These are phyloP conservation scores for Lasioglossum oenotherae DNA, from an alignment of 2,888 invertebrate genomes.

Conservation along the genomic window DNA sequence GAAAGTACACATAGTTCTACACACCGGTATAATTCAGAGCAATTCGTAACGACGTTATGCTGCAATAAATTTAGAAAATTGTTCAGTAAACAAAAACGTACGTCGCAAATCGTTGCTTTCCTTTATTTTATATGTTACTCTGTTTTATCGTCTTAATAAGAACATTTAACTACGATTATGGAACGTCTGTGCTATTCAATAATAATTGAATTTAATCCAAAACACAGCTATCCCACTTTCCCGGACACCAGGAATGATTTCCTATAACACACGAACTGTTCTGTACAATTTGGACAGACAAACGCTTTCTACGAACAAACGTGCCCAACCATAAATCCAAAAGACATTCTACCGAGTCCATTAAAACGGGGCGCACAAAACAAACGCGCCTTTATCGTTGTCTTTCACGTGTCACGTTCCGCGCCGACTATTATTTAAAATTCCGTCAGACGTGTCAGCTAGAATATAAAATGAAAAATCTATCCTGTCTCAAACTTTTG, in stretches of 20 bases:
- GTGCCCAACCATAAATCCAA: background rate
- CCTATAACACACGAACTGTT: background rate
- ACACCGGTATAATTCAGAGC: background rate
- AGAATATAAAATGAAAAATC: background rate
- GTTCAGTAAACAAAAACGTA: background rate
- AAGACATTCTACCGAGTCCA: background rate
- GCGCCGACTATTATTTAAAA: background rate
- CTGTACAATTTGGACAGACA: background rate
- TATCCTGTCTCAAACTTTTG: background rate
- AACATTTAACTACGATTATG: background rate
- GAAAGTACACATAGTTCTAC: background rate
- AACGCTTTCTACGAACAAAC: background rate
- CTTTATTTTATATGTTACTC: background rate
- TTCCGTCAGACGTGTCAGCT: background rate
- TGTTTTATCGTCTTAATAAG: background rate
- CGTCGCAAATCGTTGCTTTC: background rate
- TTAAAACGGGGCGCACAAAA: background rate
- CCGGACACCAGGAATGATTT: background rate
- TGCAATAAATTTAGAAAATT: conserved; percentile 1
- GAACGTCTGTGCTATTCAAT: background rate
- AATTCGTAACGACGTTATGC: background rate
- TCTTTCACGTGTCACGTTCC: background rate
- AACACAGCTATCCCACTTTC: no score
- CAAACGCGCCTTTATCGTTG: background rate
- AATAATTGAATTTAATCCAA: background rate